Evolutionary conservation across 2,888 invertebrate genomes (phyloP), one percentile per base, ranked within the genome.

Genomic region (Nymphalis polychloros): DNA sequence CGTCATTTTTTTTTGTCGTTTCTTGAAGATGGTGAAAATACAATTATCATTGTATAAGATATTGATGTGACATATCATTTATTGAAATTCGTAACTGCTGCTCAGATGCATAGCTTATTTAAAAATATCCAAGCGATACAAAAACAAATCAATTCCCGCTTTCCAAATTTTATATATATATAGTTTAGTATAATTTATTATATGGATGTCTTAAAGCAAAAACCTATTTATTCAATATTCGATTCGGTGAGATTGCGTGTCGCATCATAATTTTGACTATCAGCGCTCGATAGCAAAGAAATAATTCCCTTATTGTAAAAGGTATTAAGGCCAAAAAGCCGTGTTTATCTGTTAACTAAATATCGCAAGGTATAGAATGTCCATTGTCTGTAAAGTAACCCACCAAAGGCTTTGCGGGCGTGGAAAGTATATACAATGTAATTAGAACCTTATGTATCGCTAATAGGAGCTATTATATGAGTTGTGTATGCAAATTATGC

Each of bases 361-460:
- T 63, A 68, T 55, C 35, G 19, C 66, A 41, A 63, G 35, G 76
- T 76, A 83, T 84, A 85, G 85, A 87, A 87, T 87, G 85, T 82
- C 87, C 83, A 89, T 88, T 90, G 89, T 88, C 78, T 85, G 80
- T 80, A 72, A 70, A 77, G 71, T 75, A 75, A 79, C 75, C 68
- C 66, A 72, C 64, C 69, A 70, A 69, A 69, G 57, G 63, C 77
- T 69, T 73, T 72, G 68, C 76, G 77, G 73, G 67, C 74, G 72
- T 72, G 67, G 71, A 64, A 67, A 61, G 59, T 70, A 65, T 71
- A 75, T 74, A 72, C 72, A 76, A 64, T 73, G 71, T 67, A 85
- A 80, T 77, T 69, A 83, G 64, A 68, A 73, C 77, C 76, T 78
- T 87, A 80, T 66, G 0, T 0, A 23, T 6, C 72, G 64, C 67